Evolutionary conservation across 2,888 invertebrate genomes (phyloP), one percentile per base, ranked within the genome.

Genomic region (Vesta saturnalis): DNA sequence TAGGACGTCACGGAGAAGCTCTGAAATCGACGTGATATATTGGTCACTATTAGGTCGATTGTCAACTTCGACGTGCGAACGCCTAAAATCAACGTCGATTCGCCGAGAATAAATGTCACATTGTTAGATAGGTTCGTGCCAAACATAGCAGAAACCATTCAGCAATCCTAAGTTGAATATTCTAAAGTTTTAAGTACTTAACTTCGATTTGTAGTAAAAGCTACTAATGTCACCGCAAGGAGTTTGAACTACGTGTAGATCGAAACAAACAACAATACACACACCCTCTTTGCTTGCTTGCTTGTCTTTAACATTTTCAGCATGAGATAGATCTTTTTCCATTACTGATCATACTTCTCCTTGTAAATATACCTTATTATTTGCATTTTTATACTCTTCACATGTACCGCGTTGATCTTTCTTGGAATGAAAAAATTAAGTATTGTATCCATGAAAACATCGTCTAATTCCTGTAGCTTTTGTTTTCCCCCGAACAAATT

Each of bases 291-390:
- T 49, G 49, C 5, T 12, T 16, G 15, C 49, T 15, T 49, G 49
- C 49, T 49, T 49, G 49, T 49, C 18, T 18, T 49, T 49, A 49
- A 4, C 15, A 15, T 49, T 49, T 18, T 49, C 49, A 49, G 49
- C 49, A 49, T 18, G 49, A 5, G 49, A 49, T 49, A 49, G 18
- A 49, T 49, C 18, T 16, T 49, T 15, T 49, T 49, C 49, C 15
- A 15, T 49, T 49, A 49, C 8, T 6, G 49, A 18, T 49, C 49
- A 49, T 16, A 49, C n/a, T 46, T 46, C 3, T 46, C n/a, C 6
- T 14, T 46, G 46, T 46, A 46, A 46, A 46, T 5, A 46, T 4
- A 46, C 46, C 46, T 46, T 46, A 46, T 46, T n/a, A 10, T 49
- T 49, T 49, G 18, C 49, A 49, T 49, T 49, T 16, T 49, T 12